Evolutionary conservation across 2,888 invertebrate genomes (phyloP).

Genomic region (Spisula solida): DNA sequence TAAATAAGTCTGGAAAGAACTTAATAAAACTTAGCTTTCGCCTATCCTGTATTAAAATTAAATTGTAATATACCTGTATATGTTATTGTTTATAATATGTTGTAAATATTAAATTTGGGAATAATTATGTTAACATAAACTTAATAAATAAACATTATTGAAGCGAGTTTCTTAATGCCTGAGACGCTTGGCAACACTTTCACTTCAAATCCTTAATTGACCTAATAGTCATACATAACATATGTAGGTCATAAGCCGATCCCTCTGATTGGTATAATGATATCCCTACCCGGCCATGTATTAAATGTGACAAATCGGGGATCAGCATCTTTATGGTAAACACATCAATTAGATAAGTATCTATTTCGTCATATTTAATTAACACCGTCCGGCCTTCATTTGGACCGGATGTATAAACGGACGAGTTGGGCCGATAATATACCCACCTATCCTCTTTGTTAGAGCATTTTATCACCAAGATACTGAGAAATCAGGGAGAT

Average conservation of each 20-base stretch:
- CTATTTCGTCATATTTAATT: conserved; percentile 12
- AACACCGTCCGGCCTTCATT: conserved; percentile 9
- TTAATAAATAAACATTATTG: too few species aligned
- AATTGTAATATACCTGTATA: too few species aligned
- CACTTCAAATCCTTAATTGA: too few species aligned
- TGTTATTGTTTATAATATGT: too few species aligned
- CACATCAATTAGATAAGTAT: conserved; percentile 4
- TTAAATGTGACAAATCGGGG: background rate
- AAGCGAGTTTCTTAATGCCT: too few species aligned
- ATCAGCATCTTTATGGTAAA: background rate
- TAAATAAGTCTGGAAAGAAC: too few species aligned
- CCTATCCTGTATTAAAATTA: too few species aligned
- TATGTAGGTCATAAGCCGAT: background rate
- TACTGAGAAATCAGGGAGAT: conserved; percentile 15
- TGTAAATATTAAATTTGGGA: too few species aligned
- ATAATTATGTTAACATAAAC: too few species aligned
- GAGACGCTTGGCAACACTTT: too few species aligned
- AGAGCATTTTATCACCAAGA: background rate
- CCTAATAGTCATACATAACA: too few species aligned
- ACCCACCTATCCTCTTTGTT: conserved; percentile 25
- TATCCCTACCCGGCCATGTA: background rate
- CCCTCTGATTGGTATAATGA: background rate
- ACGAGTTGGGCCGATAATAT: background rate
- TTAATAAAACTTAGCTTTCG: too few species aligned
- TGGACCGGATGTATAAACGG: background rate